Evolutionary conservation across 1,140 invertebrate genomes (phyloP).

Genomic region (Cherax destructor): DNA sequence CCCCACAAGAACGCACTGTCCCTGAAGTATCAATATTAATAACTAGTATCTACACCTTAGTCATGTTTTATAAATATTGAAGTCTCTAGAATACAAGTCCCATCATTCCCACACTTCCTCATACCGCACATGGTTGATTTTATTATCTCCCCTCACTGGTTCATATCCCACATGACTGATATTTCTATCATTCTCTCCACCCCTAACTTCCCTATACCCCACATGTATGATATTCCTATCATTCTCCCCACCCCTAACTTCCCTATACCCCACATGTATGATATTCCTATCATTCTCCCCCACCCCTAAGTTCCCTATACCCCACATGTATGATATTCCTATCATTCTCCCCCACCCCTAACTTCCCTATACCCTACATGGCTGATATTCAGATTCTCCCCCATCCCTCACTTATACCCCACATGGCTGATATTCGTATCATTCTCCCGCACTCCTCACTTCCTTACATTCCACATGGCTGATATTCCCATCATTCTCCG

Average conservation of each 20-base stretch:
- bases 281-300: neutral
- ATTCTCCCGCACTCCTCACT: neutral
- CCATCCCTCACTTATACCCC: neutral
- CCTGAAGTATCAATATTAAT: no score
- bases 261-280: neutral
- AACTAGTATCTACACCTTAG: no score
- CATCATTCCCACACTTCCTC: no score
- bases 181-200: no score
- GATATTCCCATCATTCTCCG: no score
- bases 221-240: neutral
- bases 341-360: neutral
- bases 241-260: neutral
- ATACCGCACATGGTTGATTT: neutral
- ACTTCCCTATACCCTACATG: neutral
- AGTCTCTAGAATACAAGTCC: no score
- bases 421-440: neutral
- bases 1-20: no score
- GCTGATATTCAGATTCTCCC: neutral
- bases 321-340: neutral
- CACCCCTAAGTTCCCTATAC: neutral
- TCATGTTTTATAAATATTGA: no score
- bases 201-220: neutral
- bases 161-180: neutral
- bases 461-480: neutral
- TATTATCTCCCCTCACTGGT: neutral